Percentiles rank a stretch among this genome's conserved stretches.
These are phyloP conservation scores for Polyommatus icarus DNA, from an alignment of 2,888 invertebrate species.

Conservation along the genomic window DNA sequence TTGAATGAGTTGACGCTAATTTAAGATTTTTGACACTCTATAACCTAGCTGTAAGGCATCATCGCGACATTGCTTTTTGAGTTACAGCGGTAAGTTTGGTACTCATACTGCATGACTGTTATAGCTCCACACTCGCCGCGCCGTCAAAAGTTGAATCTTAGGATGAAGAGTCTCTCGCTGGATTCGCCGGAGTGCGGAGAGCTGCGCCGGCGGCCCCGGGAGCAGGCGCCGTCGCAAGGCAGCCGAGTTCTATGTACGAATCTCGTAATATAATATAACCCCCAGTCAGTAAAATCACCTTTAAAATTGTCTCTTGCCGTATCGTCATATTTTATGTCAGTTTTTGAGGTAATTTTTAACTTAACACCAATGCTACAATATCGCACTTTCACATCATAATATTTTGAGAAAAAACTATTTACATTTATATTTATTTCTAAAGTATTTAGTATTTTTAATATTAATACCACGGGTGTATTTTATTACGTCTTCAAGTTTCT, in stretches of 20 bases:
- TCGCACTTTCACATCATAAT: background rate
- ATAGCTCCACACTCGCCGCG: conserved; percentile 97
- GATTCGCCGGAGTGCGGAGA: conserved; percentile 97
- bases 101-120: conserved; percentile 70
- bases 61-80: conserved; percentile 12
- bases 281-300: conserved; percentile 25
- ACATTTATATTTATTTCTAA: background rate
- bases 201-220: conserved; percentile 84
- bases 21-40: conserved; percentile 40
- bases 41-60: conserved; percentile 4
- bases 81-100: conserved; percentile 40
- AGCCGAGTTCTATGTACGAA: conserved; percentile 84
- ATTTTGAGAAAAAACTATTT: background rate
- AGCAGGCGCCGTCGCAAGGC: conserved; percentile 74
- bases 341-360: background rate
- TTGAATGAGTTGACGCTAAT: conserved; percentile 26
- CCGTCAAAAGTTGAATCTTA: conserved; percentile 96
- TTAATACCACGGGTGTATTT: background rate
- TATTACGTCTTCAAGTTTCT: background rate
- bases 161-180: conserved; percentile 98
- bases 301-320: conserved; percentile 35
- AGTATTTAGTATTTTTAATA: background rate
- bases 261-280: conserved; percentile 42
- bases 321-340: background rate
- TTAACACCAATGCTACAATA: background rate